Base-by-base conservation (phyloP, 2,888 invertebrate species). In the Pherbina coryleti region DNA sequence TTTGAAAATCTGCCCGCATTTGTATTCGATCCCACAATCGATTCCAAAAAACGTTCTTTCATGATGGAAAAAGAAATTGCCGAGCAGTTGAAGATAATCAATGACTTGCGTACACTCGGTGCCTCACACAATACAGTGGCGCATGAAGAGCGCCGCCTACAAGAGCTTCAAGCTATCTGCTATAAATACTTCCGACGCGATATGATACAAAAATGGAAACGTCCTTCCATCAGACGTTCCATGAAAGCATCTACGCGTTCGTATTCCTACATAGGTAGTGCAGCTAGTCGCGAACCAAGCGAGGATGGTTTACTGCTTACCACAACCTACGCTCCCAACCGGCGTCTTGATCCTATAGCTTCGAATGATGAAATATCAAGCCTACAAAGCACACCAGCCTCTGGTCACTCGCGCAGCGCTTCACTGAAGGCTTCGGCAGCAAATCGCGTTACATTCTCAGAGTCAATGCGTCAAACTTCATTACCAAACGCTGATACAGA, bases 31-130 rank as follows among this genome's bases (percentile, higher is more conserved):
- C 93, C 94, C 17, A 92, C 92, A 8, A 91, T 95, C 64, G 96
- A 95, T 87, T 94, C 96, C 17, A 94, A 94, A 86, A 94, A 95
- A 86, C 93, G 98, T 19, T 96, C 97, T n/a, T 95, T 96, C 86
- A 92, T 98, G 80, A 96, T 98, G 84, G 98, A 98, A 90, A 95
- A 96, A 87, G 98, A 98, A 91, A 98, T 99, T 97, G 97, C 97
- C 86, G 98, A 98, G 88, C 98, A 98, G 89, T 95, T 98, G 14
- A 97, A 97, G 91, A 95, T 97, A 76, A 97, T 99, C 80, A 97
- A 96, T 88, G 98, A 98, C 89, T 91, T 99, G 82, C 92, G 95
- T 83, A 94, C 95, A 5, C 91, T 96, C 62, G 97, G 98, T 0
- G 98, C 98, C 44, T 95, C 95, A 28, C 95, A 96, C 84, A 93